Evolutionary conservation across 2,113 vertebrate species (phyloP).

Genomic region (Pollimyrus isidori): DNA sequence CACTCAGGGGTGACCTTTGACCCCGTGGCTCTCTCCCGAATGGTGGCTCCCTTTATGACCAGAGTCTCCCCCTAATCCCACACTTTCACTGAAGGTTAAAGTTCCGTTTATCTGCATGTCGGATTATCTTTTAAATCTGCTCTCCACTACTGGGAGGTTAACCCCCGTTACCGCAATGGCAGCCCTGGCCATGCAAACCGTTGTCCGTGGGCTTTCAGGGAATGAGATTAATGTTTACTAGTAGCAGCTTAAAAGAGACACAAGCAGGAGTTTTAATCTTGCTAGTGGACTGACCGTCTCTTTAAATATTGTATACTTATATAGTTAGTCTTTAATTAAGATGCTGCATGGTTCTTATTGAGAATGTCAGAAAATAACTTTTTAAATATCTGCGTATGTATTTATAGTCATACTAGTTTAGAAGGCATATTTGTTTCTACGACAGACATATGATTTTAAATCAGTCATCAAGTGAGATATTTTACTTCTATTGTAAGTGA

Average conservation of each 20-base stretch:
- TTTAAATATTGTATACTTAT: background rate
- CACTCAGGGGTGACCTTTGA: background rate
- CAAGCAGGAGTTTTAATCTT: background rate
- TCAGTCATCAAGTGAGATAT: background rate
- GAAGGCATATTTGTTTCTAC: background rate
- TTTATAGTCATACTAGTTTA: background rate
- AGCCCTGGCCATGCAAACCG: background rate
- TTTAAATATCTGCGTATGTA: background rate
- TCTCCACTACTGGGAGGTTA: constrained; percentile 47
- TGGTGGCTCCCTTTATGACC: background rate
- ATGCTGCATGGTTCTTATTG: background rate
- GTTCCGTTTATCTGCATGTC: constrained; percentile 60
- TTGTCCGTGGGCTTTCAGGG: background rate
- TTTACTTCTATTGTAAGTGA: background rate
- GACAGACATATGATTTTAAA: background rate
- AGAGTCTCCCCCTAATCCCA: constrained; percentile 59
- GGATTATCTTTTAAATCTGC: constrained; percentile 75
- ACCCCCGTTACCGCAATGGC: background rate
- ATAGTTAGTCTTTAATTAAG: background rate
- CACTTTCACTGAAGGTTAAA: constrained; percentile 79
- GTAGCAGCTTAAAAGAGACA: background rate
- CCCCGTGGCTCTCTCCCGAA: background rate
- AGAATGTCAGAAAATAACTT: background rate
- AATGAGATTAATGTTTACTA: background rate
- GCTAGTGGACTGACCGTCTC: background rate